These are phyloP conservation scores for Sminthurides bifidus DNA, from an alignment of 1,140 invertebrate species.

Conservation along the genomic window DNA sequence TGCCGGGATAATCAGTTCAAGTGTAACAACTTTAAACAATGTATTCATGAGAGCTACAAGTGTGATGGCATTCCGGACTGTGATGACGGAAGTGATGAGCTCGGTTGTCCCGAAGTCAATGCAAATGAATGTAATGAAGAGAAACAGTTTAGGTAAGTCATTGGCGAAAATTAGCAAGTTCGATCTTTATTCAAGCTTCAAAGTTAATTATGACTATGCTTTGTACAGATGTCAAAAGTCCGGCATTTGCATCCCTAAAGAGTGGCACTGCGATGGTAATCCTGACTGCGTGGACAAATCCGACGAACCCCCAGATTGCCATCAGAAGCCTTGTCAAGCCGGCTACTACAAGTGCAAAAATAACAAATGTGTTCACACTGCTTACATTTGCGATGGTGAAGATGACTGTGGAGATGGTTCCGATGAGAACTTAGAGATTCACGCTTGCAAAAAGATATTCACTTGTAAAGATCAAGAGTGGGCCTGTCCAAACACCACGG, in stretches of 20 bases:
- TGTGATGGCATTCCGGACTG: constrained; percentile 77
- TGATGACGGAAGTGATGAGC: constrained; percentile 48
- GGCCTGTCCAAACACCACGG: constrained; percentile 65
- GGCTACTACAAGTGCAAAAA: constrained; percentile 75
- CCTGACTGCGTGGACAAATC: constrained; percentile 79
- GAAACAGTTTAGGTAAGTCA: constrained; percentile 66
- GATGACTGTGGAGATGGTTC: constrained; percentile 90
- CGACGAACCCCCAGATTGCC: constrained; percentile 77
- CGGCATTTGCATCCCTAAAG: constrained; percentile 80
- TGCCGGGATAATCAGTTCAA: constrained; percentile 88
- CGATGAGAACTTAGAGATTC: constrained; percentile 60
- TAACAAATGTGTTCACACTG: constrained; percentile 76
- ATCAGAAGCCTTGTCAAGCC: constrained; percentile 35
- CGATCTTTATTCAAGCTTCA: background rate
- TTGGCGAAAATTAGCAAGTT: background rate
- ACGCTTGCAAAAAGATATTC: constrained; percentile 37
- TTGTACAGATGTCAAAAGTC: constrained; percentile 48
- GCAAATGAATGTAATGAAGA: constrained; percentile 72
- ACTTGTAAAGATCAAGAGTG: constrained; percentile 65
- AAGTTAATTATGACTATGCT: constrained; percentile 4
- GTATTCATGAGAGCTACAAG: constrained; percentile 82
- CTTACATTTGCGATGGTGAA: constrained; percentile 86
- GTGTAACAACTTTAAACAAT: constrained; percentile 80
- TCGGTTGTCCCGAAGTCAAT: constrained; percentile 30
- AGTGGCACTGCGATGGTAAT: constrained; percentile 80